Evolutionary conservation across 2,797 vertebrate genomes (phyloP).

Genomic region (Urosaurus nigricauda): DNA sequence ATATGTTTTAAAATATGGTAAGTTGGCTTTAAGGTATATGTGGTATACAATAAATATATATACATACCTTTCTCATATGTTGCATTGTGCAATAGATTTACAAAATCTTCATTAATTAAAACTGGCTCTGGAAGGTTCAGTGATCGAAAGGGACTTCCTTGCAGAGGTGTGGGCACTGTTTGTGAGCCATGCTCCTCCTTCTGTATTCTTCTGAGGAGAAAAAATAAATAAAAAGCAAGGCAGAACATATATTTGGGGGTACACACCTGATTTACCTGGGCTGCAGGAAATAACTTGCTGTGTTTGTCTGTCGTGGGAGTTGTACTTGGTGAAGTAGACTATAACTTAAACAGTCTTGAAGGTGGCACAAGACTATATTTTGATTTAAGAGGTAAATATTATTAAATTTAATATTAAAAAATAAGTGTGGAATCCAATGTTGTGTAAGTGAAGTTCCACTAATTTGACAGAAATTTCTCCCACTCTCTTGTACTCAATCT

Average conservation of each 20-base stretch:
- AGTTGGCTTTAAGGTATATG: not conserved
- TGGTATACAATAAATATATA: not conserved
- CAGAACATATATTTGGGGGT: slow-evolving; percentile 29
- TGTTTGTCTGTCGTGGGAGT: not conserved
- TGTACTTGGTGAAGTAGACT: not conserved
- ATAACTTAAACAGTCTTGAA: not conserved
- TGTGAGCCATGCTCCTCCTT: slow-evolving; percentile 83
- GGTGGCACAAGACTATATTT: not conserved
- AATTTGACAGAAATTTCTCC: not conserved
- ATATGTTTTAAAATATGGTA: not conserved
- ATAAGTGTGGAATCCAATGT: no score
- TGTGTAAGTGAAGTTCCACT: not conserved
- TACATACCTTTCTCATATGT: slow-evolving; percentile 86
- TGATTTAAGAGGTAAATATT: slow-evolving; percentile 11
- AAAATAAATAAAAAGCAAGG: slow-evolving; percentile 43
- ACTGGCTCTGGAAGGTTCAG: slow-evolving; percentile 86
- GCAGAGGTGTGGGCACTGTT: slow-evolving; percentile 77
- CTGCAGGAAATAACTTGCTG: no score
- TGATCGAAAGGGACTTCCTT: slow-evolving; percentile 84
- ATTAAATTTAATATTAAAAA: not conserved
- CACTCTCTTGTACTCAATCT: not conserved
- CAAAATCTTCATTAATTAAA: slow-evolving; percentile 87
- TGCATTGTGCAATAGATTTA: slow-evolving; percentile 83
- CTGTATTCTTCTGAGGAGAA: slow-evolving; percentile 84
- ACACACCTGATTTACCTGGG: not conserved